Conservation (phyloP, 1,140 invertebrate genomes). For the Brachionus manjavacas region DNA sequence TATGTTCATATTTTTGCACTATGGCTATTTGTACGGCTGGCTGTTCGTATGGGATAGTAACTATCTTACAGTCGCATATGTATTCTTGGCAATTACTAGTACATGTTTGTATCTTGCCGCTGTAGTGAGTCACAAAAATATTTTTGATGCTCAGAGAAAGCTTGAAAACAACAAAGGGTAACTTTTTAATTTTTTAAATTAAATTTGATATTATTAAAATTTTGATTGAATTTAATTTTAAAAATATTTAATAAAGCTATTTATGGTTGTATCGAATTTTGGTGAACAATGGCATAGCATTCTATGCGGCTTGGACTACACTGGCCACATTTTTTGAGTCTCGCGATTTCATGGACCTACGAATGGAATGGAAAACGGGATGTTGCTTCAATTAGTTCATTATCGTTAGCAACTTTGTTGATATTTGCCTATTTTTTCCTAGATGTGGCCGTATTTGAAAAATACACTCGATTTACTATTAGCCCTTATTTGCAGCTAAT, state of each 20-base stretch:
- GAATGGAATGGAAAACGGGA: neutral
- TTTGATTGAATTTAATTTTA: neutral
- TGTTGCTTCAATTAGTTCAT: neutral
- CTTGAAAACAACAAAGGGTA: neutral
- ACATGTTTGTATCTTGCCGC: slow-evolving; percentile 37
- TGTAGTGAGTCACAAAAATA: slow-evolving; percentile 31
- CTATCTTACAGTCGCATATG: slow-evolving; percentile 45
- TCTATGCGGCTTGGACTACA: slow-evolving; percentile 51
- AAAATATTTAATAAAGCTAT: slow-evolving; percentile 43
- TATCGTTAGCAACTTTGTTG: neutral
- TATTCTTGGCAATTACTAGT: neutral
- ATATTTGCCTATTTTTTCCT: neutral
- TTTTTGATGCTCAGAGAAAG: neutral
- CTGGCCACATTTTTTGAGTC: slow-evolving; percentile 50
- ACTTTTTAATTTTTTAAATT: neutral
- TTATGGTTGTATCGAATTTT: slow-evolving; percentile 50
- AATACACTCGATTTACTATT: neutral
- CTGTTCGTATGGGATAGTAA: neutral
- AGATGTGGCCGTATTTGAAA: neutral
- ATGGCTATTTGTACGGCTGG: slow-evolving; percentile 48
- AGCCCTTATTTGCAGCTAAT: neutral
- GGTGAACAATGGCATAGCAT: slow-evolving; percentile 52
- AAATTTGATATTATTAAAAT: neutral
- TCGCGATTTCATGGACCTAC: slow-evolving; percentile 47
- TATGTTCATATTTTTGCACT: slow-evolving; percentile 45